Evolutionary conservation across 2,113 vertebrate species (phyloP).

Genomic region (Toxotes jaculatrix): DNA sequence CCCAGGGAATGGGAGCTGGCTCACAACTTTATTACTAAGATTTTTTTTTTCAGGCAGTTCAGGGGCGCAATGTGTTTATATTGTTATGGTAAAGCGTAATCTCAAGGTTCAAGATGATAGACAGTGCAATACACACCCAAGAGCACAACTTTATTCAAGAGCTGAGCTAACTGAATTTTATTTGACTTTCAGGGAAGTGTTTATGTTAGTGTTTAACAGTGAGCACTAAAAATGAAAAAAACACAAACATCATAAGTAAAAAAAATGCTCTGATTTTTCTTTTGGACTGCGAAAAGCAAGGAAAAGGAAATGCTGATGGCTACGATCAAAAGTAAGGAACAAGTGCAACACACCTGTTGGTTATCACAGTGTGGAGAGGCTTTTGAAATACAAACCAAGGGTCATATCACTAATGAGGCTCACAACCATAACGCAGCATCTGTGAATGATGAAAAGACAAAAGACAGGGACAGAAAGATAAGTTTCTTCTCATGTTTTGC

Average conservation of each 20-base stretch:
- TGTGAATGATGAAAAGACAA: conserved; percentile 13
- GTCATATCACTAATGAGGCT: conserved; percentile 35
- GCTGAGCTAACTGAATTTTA: background rate
- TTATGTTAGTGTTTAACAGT: background rate
- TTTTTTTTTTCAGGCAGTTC: background rate
- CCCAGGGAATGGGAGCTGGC: background rate
- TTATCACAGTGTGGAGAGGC: conserved; percentile 11
- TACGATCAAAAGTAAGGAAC: conserved; percentile 59
- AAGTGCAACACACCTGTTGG: conserved; percentile 18
- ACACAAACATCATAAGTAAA: background rate
- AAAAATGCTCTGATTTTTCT: background rate
- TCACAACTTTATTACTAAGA: background rate
- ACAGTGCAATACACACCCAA: background rate
- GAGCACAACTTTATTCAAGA: background rate
- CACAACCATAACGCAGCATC: conserved; percentile 4
- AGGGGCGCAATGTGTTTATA: background rate
- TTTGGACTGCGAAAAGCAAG: background rate
- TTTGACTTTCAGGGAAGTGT: background rate
- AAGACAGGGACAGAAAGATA: conserved; percentile 12
- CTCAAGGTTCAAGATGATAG: background rate
- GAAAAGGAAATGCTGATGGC: conserved; percentile 12
- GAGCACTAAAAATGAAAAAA: background rate
- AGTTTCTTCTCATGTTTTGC: conserved; percentile 17
- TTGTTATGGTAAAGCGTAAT: background rate
- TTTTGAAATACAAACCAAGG: conserved; percentile 38